Evolutionary conservation across 2,797 vertebrate species (phyloP), one percentile per base, ranked within the genome.

Genomic region (Adrianichthys oophorus): DNA sequence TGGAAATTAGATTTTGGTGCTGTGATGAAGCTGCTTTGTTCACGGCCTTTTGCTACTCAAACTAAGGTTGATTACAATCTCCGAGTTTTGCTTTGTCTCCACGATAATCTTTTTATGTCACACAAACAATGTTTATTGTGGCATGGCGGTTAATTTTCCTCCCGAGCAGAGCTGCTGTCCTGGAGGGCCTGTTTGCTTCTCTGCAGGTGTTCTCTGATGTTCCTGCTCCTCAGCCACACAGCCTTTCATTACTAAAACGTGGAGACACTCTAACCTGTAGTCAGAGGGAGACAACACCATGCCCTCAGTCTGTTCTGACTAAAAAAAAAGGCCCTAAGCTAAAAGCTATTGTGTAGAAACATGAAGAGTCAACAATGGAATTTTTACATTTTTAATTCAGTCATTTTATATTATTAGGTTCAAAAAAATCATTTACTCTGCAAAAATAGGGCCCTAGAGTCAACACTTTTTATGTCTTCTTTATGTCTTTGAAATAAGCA

Each of bases 161-260:
- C 70, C 79, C 79, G 76, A 78, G 82, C 73, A 67, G 57, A 65
- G 46, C 76, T 59, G 72, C 71, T 62, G 74, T 59, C 64, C 60
- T 72, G 48, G 54, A 19, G 66, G 49, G 47, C 61, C 64, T 81
- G 74, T 82, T 81, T 74, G 72, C 71, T 74, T 40, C 83, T 16
- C 60, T 52, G 75, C 89, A 89, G 87, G 80, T 91, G 87, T 69
- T 80, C 69, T 72, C 61, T 68, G 63, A 80, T 48, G 70, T 50
- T 41, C 32, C 62, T 52, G 2, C 61, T 56, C 56, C 57, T 24
- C 67, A 21, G 44, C 63, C 64, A 67, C 53, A 12, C 72, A 80
- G 74, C 61, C 79, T 78, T 15, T 88, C 79, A 90, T 88, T 85
- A 89, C 7, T 10, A 23, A 21, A n/a, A 46, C 56, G 47, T 24